Evolutionary conservation across 1,140 invertebrate species (phyloP), one percentile per base, ranked within the genome.

Genomic region (Pinna nobilis): DNA sequence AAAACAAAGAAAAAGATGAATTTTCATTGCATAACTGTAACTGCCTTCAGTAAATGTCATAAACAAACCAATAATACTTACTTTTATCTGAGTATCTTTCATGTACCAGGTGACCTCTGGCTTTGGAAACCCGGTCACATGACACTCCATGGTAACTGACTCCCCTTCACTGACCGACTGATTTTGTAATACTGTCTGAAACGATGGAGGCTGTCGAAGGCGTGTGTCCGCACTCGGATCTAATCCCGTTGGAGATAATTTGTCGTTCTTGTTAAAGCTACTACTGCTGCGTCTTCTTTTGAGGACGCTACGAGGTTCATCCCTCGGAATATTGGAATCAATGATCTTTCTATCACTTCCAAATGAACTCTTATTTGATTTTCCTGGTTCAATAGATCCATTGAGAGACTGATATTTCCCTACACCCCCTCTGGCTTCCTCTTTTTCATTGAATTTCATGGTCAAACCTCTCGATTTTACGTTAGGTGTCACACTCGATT

Each of bases 151-250:
- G 86, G 83, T 79, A 11, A 88, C 73, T 5, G 59, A 44, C 78
- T 71, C 80, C 67, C 49, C 76, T 79, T 33, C 86, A 73, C 63
- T 72, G 5, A 84, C 83, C 4, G 93, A 93, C n/a, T 76, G 33
- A 74, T 87, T 74, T 13, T 25, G 33, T 47, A 87, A 68, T 9
- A 39, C 59, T 2, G 69, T 25, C 6, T 61, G 28, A 49, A 85
- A 79, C 18, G 72, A 69, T 50, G 83, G 83, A 30, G 64, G 50
- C 59, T 80, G 59, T 18, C 60, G 49, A 20, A 30, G 51, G 20
- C 61, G 25, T 23, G 44, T 57, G 41, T 55, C 63, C 35, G 60
- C 57, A 41, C 25, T 32, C 35, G 25, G 28, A 9, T 44, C 9
- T 41, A 41, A 3, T 41, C 9, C 44, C 25, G 13, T 39, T 44